Base-by-base conservation (phyloP, 2,113 vertebrate species). In the Fregata magnificens region DNA sequence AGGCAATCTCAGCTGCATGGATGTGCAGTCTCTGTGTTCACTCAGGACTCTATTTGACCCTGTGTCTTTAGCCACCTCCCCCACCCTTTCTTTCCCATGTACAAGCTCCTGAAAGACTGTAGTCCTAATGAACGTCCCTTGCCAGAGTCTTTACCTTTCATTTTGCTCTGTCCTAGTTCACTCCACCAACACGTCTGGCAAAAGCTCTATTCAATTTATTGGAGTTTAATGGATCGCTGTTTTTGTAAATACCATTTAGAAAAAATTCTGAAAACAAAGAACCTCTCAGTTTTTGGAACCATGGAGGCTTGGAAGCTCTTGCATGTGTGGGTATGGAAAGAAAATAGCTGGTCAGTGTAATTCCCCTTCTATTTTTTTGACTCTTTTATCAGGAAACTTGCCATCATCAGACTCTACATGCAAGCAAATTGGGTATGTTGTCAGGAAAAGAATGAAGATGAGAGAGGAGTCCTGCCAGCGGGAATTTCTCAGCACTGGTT, bases 371-470 rank as follows among this genome's bases (percentile, higher is more conserved):
- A 10, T 26, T 80, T 65, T 73, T 80, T 71, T 65, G 1, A 52
- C 20, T 84, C 42, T 32, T 73, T 86, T 78, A 24, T 77, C 31
- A 49, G 69, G 82, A 81, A 94, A 47, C 22, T 86, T 78, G 50
- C 42, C 55, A 53, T 71, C 69, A 62, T 52, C 29, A 24, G 73
- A 76, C 49, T 61, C 62, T 32, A 49, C 36, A 40, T 2, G 6
- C 84, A 85, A 87, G 56, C 44, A 89, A 82, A 88, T 89, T 53
- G 52, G 36, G 28, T 85, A 36, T 63, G 50, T 82, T 95, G 52
- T 91, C 88, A 95, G 61, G 77, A 92, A 86, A 92, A 93, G 80
- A 95, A 84, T 78, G 69, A 86, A 63, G 59, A 92, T 52, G 80
- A 86, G 56, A 85, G 58, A 74, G 47, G 76, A 90, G 69, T 88